These are phyloP conservation scores for Spinibarbus caldwelli DNA, from an alignment of 2,797 vertebrate genomes.

Conservation along the genomic window DNA sequence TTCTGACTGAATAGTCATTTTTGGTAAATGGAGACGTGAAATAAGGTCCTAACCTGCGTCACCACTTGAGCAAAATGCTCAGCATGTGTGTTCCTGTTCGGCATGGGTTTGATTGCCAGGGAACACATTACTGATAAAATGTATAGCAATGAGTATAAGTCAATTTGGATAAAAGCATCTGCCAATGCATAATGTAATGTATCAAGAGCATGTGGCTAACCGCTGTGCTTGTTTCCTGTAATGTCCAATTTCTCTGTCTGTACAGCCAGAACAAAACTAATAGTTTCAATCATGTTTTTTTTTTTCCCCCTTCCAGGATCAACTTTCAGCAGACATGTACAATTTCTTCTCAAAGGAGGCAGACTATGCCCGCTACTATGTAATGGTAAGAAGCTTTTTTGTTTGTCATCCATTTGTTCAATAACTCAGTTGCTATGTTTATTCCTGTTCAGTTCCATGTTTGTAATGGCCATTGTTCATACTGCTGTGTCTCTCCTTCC, in stretches of 20 bases:
- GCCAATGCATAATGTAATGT: neutral
- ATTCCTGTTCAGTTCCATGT: conserved; percentile 63
- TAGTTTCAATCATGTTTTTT: neutral
- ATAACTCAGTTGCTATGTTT: conserved; percentile 68
- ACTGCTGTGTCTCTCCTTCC: conserved; percentile 55
- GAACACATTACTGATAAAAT: neutral
- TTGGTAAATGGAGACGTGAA: neutral
- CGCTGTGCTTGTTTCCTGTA: neutral
- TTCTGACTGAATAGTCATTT: neutral
- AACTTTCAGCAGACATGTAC: conserved; percentile 98
- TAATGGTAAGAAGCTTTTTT: conserved; percentile 82
- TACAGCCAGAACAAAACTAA: conserved; percentile 2
- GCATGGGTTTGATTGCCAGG: neutral
- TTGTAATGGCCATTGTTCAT: conserved; percentile 57
- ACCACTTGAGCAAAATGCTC: neutral
- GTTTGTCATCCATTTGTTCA: conserved; percentile 59
- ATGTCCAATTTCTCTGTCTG: neutral
- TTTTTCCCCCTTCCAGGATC: conserved; percentile 84
- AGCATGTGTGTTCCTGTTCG: conserved; percentile 1
- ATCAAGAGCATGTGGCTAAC: neutral
- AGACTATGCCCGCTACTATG: conserved; percentile 90
- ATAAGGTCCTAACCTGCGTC: neutral
- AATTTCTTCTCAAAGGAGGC: conserved; percentile 96
- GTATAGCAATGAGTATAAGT: neutral
- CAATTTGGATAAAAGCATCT: neutral